phyloP scores from a whole-genome alignment of 2,888 invertebrate species.

The Habroteleia sp. region DNA sequence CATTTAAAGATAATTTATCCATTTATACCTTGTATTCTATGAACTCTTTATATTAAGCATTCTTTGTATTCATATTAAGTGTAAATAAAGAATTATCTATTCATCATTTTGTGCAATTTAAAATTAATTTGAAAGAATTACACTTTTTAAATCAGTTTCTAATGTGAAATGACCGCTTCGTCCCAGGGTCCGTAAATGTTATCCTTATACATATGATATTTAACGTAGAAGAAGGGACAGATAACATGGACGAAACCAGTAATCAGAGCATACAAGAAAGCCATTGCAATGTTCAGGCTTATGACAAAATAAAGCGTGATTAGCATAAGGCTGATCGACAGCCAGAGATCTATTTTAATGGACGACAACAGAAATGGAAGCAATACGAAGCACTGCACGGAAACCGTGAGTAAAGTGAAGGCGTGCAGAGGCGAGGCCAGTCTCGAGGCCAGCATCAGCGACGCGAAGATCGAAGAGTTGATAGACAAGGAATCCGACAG shows the following conservation, averaged over 20 bases:
- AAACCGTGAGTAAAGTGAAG: slow-evolving; percentile 93
- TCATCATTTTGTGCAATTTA: no score
- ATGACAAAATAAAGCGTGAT: slow-evolving; percentile 82
- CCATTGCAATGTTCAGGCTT: slow-evolving; percentile 83
- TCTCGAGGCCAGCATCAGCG: slow-evolving; percentile 96
- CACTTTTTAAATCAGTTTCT: no score
- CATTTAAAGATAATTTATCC: no score
- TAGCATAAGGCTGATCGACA: slow-evolving; percentile 82
- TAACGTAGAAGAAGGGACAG: slow-evolving; percentile 89
- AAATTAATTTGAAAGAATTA: no score
- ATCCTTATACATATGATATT: slow-evolving; percentile 90
- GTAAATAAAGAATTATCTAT: no score
- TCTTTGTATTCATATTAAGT: no score
- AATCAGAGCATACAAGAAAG: slow-evolving; percentile 84
- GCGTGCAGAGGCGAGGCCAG: slow-evolving; percentile 92
- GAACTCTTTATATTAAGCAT: no score
- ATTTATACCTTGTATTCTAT: no score
- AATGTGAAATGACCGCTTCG: slow-evolving; percentile 86
- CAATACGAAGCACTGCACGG: slow-evolving; percentile 93
- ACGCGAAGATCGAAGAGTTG: slow-evolving; percentile 96
- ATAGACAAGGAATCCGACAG: slow-evolving; percentile 95
- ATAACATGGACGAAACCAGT: slow-evolving; percentile 86
- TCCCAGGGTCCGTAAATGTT: slow-evolving; percentile 99
- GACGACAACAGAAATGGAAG: slow-evolving; percentile 90
- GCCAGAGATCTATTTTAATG: slow-evolving; percentile 83